Conservation (phyloP, 2,888 invertebrate species). For the Lucinisca nassula region DNA sequence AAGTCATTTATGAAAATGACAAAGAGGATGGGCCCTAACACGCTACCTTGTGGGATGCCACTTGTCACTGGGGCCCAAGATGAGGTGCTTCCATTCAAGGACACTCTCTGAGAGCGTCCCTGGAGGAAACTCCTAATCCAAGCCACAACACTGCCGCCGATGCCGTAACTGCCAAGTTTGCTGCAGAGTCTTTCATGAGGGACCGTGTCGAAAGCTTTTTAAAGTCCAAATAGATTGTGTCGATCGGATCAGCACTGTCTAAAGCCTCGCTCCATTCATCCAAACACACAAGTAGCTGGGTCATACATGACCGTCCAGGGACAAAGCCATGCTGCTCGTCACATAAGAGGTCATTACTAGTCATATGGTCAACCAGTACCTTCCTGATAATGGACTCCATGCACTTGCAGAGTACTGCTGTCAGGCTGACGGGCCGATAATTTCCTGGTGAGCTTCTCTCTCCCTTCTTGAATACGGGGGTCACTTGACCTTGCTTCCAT, state of each 20-base stretch:
- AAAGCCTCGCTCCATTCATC: background rate
- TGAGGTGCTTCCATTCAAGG: background rate
- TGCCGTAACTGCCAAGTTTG: background rate
- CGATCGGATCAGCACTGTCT: background rate
- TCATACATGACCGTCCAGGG: background rate
- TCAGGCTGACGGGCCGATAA: conserved; percentile 34
- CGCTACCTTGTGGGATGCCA: background rate
- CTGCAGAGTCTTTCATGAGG: background rate
- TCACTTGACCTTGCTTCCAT: too few relatives aligned
- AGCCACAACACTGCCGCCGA: background rate
- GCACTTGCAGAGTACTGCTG: conserved; percentile 29
- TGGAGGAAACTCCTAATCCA: background rate
- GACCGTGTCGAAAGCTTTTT: background rate
- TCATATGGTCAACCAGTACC: background rate
- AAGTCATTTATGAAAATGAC: background rate
- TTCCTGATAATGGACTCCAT: conserved; percentile 34
- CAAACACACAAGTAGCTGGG: background rate
- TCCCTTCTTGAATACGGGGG: conserved; percentile 29
- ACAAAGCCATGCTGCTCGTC: background rate
- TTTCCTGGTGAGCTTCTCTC: conserved; percentile 19
- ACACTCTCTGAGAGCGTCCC: background rate
- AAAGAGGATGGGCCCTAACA: background rate
- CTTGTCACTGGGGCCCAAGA: background rate
- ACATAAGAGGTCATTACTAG: background rate
- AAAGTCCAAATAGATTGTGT: background rate